These are phyloP conservation scores for Ridgeia piscesae DNA, from an alignment of 1,140 invertebrate species.

Conservation along the genomic window DNA sequence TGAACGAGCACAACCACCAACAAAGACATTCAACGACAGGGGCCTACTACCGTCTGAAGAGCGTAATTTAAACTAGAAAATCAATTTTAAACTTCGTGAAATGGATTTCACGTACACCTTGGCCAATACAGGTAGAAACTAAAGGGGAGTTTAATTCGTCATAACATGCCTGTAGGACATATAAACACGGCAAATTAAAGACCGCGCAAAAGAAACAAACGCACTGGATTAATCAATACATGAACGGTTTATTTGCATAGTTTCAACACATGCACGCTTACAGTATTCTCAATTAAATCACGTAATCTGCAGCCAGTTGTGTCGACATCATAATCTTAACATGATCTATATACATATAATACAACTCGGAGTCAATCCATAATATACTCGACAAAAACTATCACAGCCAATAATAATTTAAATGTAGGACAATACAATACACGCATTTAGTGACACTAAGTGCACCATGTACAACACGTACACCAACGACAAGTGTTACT, in stretches of 20 bases:
- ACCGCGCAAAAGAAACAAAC: background rate
- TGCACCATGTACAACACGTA: background rate
- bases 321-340: background rate
- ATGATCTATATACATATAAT: background rate
- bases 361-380: background rate
- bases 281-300: slow-evolving; percentile 2
- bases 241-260: slow-evolving; percentile 5
- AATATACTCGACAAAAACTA: slow-evolving; percentile 6
- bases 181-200: too few species aligned
- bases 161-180: too few species aligned
- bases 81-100: too few species aligned
- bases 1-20: too few species aligned
- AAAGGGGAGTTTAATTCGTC: too few species aligned
- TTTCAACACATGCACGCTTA: background rate
- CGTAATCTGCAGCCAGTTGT: slow-evolving; percentile 3
- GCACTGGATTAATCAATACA: background rate
- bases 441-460: background rate
- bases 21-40: too few species aligned
- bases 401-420: slow-evolving; percentile 6
- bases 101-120: too few species aligned
- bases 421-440: background rate
- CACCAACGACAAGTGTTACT: background rate
- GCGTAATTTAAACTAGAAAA: too few species aligned
- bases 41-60: too few species aligned
- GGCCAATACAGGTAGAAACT: too few species aligned